Percentiles rank a stretch among this genome's conserved stretches.
Evolutionary conservation across 37 sponge, comb jelly and placozoan genomes (phyloP).

Genomic region (Spongilla lacustris): DNA sequence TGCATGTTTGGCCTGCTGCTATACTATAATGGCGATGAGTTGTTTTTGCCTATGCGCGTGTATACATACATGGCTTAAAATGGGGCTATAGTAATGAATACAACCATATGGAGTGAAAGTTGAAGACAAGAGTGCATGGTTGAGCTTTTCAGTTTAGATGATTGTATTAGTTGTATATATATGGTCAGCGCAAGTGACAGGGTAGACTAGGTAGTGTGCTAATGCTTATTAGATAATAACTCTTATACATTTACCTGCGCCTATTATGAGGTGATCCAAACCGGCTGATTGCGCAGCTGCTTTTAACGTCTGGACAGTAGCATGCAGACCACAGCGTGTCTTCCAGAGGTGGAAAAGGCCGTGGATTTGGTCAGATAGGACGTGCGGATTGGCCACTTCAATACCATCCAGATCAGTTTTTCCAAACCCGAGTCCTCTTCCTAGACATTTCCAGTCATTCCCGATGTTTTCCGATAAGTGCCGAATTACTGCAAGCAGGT

Average conservation of each 20-base stretch:
- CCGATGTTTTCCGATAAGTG: slow-evolving; percentile 23
- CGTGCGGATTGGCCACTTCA: slow-evolving; percentile 7
- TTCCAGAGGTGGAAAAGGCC: slow-evolving; percentile 34
- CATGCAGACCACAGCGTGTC: slow-evolving; percentile 5
- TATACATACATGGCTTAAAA: too few species aligned
- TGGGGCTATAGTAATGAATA: too few species aligned
- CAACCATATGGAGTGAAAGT: too few species aligned
- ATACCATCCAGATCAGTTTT: slow-evolving; percentile 42
- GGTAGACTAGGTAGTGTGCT: too few species aligned
- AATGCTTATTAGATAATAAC: too few species aligned
- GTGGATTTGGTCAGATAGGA: slow-evolving; percentile 3
- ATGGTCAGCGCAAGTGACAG: too few species aligned
- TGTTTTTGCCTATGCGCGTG: too few species aligned
- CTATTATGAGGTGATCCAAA: background rate
- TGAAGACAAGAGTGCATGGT: too few species aligned
- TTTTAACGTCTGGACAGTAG: slow-evolving; percentile 8
- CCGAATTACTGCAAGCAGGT: background rate
- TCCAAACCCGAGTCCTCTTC: slow-evolving; percentile 8
- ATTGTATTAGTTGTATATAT: too few species aligned
- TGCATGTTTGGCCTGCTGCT: too few species aligned
- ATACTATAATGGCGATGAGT: too few species aligned
- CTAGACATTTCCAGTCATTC: slow-evolving; percentile 34
- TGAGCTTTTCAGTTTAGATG: too few species aligned
- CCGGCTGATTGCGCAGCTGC: background rate
- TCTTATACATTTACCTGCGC: background rate